Evolutionary conservation across 2,888 invertebrate genomes (phyloP).

Genomic region (Opisthograptis luteolata): DNA sequence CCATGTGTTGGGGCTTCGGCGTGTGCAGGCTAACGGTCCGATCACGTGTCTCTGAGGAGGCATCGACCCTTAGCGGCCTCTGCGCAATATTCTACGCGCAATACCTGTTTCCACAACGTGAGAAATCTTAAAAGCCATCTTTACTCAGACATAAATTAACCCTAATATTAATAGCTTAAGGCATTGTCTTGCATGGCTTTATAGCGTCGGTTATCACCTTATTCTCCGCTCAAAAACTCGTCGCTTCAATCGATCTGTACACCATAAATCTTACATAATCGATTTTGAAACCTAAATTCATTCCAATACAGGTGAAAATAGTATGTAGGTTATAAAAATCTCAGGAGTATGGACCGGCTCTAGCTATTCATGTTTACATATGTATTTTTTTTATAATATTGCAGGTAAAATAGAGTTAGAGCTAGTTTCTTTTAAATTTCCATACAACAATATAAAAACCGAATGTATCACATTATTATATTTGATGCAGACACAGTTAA

Average conservation of each 20-base stretch:
- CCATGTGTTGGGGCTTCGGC: conserved; percentile 68
- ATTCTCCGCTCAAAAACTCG: conserved; percentile 34
- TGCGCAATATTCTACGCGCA: conserved; percentile 79
- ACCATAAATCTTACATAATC: conserved; percentile 45
- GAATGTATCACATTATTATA: too few species aligned
- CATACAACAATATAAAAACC: not conserved
- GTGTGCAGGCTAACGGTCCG: conserved; percentile 77
- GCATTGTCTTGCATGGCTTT: not conserved
- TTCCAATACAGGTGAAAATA: conserved; percentile 40
- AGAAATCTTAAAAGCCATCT: conserved; percentile 42
- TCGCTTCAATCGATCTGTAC: conserved; percentile 58
- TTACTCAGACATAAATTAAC: conserved; percentile 27
- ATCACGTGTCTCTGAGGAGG: conserved; percentile 80
- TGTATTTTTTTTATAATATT: conserved; percentile 2
- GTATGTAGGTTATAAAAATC: conserved; percentile 24
- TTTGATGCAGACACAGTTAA: too few species aligned
- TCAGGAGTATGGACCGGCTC: conserved; percentile 36
- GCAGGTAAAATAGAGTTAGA: conserved; percentile 2
- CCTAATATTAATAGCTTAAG: conserved; percentile 10
- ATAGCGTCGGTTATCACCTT: not conserved
- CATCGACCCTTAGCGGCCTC: conserved; percentile 82
- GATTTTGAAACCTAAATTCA: conserved; percentile 47
- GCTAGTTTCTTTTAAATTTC: not conserved
- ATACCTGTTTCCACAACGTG: conserved; percentile 45
- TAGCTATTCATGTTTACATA: not conserved